phyloP scores from a whole-genome alignment of 64 coral and sea anemone species.

The Platygyra sinensis region DNA sequence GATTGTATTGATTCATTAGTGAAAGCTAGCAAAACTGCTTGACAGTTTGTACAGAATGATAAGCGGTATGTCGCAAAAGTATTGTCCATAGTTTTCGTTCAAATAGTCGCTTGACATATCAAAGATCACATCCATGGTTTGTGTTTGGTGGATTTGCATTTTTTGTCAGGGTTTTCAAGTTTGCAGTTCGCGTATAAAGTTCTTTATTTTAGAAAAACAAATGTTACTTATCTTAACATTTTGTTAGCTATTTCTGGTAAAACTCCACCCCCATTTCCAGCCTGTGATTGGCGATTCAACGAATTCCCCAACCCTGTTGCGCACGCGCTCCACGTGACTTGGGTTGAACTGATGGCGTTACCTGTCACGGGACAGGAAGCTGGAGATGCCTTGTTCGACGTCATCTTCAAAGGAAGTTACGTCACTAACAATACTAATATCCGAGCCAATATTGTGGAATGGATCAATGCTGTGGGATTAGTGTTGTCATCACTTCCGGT shows the following conservation, averaged over 20 bases:
- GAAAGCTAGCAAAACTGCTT: no score
- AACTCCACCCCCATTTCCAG: conserved; percentile 79
- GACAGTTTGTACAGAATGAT: no score
- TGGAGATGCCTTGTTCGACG: conserved; percentile 75
- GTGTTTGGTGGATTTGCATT: no score
- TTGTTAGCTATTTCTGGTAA: conserved; percentile 73
- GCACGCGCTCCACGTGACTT: conserved; percentile 89
- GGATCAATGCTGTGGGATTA: conserved; percentile 94
- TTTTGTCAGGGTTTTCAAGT: no score
- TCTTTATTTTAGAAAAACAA: no score
- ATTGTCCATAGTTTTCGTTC: no score
- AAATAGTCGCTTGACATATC: no score
- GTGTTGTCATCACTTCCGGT: conserved; percentile 91
- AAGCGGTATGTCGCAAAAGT: no score
- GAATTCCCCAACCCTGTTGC: conserved; percentile 90
- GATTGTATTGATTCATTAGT: no score
- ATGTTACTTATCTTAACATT: conserved; percentile 7
- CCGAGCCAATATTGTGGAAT: conserved; percentile 68
- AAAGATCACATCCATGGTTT: no score
- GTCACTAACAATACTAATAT: conserved; percentile 55
- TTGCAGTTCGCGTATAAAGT: no score
- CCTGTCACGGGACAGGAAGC: conserved; percentile 75
- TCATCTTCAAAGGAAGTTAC: conserved; percentile 82
- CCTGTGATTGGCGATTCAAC: conserved; percentile 95
- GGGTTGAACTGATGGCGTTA: conserved; percentile 91